These are phyloP conservation scores for Pemphigus obesinymphae DNA, from an alignment of 1,140 invertebrate species.

Conservation along the genomic window DNA sequence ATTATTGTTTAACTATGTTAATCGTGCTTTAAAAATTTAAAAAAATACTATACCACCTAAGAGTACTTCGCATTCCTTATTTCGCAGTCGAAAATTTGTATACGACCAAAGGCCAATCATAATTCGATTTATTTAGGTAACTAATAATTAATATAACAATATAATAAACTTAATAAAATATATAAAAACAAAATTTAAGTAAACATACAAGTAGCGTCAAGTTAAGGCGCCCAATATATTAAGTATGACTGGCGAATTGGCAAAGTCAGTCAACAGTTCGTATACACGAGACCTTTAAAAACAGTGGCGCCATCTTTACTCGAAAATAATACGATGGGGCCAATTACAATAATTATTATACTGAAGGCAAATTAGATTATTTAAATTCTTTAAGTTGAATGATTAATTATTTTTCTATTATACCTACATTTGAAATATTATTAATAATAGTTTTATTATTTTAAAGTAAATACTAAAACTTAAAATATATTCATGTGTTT, in stretches of 20 bases:
- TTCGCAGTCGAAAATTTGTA: slow-evolving; percentile 50
- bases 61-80: slow-evolving; percentile 51
- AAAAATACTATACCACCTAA: slow-evolving; percentile 48
- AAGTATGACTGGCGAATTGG: slow-evolving; percentile 6
- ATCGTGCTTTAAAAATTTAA: background rate
- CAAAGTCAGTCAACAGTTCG: background rate
- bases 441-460: too few species aligned
- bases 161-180: background rate
- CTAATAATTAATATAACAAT: background rate
- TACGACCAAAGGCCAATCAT: slow-evolving; percentile 55
- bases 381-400: too few species aligned
- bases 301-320: slow-evolving; percentile 30
- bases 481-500: too few species aligned
- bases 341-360: background rate
- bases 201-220: background rate
- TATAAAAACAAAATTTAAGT: background rate
- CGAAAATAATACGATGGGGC: background rate
- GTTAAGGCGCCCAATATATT: background rate
- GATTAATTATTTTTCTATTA: too few species aligned
- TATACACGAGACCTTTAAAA: background rate
- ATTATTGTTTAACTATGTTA: background rate
- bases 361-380: too few species aligned
- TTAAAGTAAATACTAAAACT: too few species aligned
- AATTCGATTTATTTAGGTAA: background rate
- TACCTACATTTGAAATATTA: too few species aligned